phyloP scores from a whole-genome alignment of 2,797 vertebrate genomes.

The Anguilla megastoma region DNA sequence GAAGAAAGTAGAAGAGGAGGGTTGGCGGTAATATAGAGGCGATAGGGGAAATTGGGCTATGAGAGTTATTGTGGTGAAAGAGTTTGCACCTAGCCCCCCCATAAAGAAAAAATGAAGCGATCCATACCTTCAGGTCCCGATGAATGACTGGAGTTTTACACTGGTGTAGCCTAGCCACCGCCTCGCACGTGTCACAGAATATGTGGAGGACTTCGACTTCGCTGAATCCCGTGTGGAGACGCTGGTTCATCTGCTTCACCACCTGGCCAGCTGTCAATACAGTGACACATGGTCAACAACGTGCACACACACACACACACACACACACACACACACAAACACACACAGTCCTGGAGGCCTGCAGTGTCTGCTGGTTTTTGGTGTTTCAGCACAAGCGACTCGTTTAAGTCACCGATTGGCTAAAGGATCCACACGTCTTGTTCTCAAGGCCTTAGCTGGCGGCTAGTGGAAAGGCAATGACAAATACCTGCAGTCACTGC shows the following conservation, averaged over 20 bases:
- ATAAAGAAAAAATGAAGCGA: background rate
- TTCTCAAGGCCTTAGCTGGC: background rate
- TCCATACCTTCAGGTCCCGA: slow-evolving; percentile 89
- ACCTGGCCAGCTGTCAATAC: slow-evolving; percentile 84
- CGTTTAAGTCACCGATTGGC: background rate
- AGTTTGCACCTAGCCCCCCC: background rate
- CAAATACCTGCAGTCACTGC: background rate
- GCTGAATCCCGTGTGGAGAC: slow-evolving; percentile 86
- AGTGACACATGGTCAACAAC: background rate
- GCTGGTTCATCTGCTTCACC: slow-evolving; percentile 98
- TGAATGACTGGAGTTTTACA: slow-evolving; percentile 97
- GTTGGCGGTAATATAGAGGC: background rate
- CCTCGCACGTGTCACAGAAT: slow-evolving; percentile 94
- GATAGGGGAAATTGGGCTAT: background rate
- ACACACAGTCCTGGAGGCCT: background rate
- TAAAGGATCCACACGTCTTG: background rate
- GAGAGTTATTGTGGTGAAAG: background rate
- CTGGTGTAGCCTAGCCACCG: slow-evolving; percentile 93
- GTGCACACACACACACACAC: background rate
- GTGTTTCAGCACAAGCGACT: background rate
- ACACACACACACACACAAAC: slow-evolving; percentile 10
- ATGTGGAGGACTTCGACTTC: slow-evolving; percentile 89
- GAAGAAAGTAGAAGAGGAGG: background rate
- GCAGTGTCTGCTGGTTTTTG: background rate
- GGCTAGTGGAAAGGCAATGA: background rate